Conservation (phyloP, 2,888 invertebrate genomes). For the Phorcus lineatus region DNA sequence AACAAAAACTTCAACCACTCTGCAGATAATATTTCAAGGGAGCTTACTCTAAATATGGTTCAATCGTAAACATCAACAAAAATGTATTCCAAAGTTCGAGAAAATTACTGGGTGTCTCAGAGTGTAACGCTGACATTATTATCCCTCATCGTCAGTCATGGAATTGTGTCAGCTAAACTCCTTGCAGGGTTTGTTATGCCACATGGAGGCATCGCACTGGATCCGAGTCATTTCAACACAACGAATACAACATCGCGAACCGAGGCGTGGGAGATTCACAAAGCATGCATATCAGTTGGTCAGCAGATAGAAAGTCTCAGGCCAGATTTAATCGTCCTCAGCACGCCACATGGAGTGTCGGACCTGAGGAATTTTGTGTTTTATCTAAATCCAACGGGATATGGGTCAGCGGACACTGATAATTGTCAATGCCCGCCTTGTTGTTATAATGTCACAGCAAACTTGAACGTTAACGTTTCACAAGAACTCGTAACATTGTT, state of each 20-base stretch:
- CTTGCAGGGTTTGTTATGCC: constrained; percentile 52
- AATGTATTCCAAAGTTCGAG: too few relatives aligned
- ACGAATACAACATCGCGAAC: constrained; percentile 48
- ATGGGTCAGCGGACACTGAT: constrained; percentile 49
- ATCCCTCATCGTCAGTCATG: too few relatives aligned
- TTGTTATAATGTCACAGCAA: constrained; percentile 47
- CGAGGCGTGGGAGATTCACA: constrained; percentile 49
- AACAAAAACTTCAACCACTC: too few relatives aligned
- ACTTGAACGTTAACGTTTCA: constrained; percentile 41
- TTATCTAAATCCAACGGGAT: constrained; percentile 47
- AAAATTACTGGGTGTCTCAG: too few relatives aligned
- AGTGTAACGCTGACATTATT: too few relatives aligned
- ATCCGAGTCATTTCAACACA: constrained; percentile 53
- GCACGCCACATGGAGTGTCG: constrained; percentile 56
- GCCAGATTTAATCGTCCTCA: constrained; percentile 52
- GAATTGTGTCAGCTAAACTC: constrained; percentile 25
- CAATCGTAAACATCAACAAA: not conserved
- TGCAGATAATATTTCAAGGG: not conserved
- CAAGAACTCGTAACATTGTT: constrained; percentile 33
- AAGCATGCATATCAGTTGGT: constrained; percentile 47
- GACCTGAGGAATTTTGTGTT: constrained; percentile 51
- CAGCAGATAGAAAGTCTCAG: constrained; percentile 37
- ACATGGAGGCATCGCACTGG: constrained; percentile 55
- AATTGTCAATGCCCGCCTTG: constrained; percentile 54
- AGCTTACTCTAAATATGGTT: not conserved